phyloP scores from a whole-genome alignment of 2,113 vertebrate species.

The Nipponia nippon region DNA sequence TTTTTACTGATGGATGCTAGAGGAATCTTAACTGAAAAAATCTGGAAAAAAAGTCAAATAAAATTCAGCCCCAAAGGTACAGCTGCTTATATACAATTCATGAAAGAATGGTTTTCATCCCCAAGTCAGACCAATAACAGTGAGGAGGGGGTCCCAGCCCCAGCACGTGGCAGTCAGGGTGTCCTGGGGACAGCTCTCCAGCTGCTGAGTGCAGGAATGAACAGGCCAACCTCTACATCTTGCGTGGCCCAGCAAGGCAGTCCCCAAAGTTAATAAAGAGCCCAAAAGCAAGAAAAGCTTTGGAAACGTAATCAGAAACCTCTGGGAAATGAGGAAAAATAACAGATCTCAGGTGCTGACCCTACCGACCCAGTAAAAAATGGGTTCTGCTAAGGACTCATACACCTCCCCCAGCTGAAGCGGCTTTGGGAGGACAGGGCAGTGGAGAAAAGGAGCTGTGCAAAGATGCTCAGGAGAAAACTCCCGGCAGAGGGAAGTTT shows the following conservation, averaged over 20 bases:
- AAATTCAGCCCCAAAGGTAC: not conserved
- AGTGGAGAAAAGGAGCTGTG: accelerated
- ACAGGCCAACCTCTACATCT: too few relatives aligned
- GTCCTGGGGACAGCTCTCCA: not conserved
- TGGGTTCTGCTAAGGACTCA: not conserved
- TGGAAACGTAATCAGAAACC: not conserved
- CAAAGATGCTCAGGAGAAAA: not conserved
- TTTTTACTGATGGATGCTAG: not conserved
- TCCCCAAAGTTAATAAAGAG: not conserved
- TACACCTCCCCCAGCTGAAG: not conserved
- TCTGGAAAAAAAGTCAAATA: too few relatives aligned
- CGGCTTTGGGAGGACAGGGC: not conserved
- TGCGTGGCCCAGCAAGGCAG: not conserved
- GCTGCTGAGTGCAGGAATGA: not conserved
- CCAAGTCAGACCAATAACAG: not conserved
- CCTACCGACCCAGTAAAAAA: not conserved
- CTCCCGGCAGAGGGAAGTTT: too few relatives aligned
- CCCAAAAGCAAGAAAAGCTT: not conserved
- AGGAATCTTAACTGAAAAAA: not conserved
- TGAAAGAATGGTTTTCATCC: not conserved
- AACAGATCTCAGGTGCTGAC: not conserved
- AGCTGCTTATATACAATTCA: not conserved
- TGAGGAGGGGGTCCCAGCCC: not conserved
- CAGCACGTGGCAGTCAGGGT: accelerated
- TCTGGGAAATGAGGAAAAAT: not conserved